Evolutionary conservation across 2,113 vertebrate genomes (phyloP).

Genomic region (Melozone crissalis): DNA sequence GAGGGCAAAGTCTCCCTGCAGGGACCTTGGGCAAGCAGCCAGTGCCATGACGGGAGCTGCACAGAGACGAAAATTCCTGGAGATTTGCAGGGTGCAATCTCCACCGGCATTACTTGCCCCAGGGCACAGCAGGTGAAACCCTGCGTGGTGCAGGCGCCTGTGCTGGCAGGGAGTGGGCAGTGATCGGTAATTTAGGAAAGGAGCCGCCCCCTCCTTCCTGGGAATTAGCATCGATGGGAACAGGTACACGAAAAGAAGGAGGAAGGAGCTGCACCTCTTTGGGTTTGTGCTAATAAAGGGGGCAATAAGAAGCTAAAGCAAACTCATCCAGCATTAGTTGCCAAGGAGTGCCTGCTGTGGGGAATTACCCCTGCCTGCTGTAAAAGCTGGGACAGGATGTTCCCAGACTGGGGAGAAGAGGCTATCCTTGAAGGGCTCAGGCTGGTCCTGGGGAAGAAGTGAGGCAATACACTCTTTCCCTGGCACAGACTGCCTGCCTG

Average conservation of each 20-base stretch:
- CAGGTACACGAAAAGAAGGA: neutral
- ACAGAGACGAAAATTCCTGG: accelerated
- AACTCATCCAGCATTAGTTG: neutral
- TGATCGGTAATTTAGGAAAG: accelerated
- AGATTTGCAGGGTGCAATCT: accelerated
- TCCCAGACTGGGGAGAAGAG: neutral
- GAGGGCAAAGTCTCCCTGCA: neutral
- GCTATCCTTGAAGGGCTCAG: neutral
- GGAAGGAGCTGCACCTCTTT: neutral
- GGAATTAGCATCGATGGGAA: neutral
- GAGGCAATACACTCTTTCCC: neutral
- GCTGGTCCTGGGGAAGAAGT: neutral
- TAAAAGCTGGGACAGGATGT: neutral
- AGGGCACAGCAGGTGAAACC: neutral
- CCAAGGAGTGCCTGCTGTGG: neutral
- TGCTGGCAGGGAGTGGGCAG: neutral
- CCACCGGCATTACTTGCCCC: accelerated
- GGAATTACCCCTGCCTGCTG: accelerated
- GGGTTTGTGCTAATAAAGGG: neutral
- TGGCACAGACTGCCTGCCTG: neutral
- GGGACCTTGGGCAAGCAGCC: neutral
- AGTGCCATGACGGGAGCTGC: accelerated
- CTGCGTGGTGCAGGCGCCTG: neutral
- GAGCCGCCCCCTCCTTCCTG: neutral
- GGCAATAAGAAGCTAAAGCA: neutral